Evolutionary conservation across 2,888 invertebrate genomes (phyloP).

Genomic region (Dascillus cervinus): DNA sequence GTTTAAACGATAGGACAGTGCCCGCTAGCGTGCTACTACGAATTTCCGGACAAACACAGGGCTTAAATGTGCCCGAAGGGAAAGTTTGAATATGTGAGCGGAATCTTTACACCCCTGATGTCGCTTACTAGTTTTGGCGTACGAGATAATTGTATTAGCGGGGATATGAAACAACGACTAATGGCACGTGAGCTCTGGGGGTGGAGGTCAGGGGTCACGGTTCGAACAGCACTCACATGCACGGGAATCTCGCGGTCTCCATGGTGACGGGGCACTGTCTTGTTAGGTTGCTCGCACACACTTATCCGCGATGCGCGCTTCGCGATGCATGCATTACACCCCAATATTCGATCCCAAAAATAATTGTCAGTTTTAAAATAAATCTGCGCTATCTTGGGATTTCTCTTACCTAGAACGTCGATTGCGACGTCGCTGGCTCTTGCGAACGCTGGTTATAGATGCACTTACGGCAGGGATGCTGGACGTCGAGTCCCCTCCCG

Average conservation of each 20-base stretch:
- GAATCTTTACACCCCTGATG: too few species aligned
- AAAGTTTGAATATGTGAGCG: too few species aligned
- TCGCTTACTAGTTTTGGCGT: too few species aligned
- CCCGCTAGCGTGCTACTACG: too few species aligned
- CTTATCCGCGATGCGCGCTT: constrained; percentile 17
- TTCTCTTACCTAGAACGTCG: constrained; percentile 26
- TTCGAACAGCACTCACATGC: constrained; percentile 20
- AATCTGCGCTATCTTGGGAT: constrained; percentile 24
- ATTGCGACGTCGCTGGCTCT: constrained; percentile 20
- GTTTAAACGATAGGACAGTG: too few species aligned
- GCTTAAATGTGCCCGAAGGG: too few species aligned
- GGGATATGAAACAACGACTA: too few species aligned
- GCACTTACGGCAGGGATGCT: constrained; percentile 27
- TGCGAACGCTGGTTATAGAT: constrained; percentile 24
- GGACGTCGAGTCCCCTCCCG: constrained; percentile 27
- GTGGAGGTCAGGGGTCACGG: constrained; percentile 15
- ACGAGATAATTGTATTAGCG: too few species aligned
- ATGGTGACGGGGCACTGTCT: constrained; percentile 19
- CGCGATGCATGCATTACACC: constrained; percentile 24
- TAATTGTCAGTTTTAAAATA: constrained; percentile 27
- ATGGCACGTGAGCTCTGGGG: too few species aligned
- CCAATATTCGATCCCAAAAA: too few species aligned
- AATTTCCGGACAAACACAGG: too few species aligned
- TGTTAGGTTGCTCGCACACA: constrained; percentile 16
- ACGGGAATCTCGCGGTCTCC: constrained; percentile 17